Conservation (phyloP, 2,797 vertebrate genomes). For the Rallus crepitans region DNA sequence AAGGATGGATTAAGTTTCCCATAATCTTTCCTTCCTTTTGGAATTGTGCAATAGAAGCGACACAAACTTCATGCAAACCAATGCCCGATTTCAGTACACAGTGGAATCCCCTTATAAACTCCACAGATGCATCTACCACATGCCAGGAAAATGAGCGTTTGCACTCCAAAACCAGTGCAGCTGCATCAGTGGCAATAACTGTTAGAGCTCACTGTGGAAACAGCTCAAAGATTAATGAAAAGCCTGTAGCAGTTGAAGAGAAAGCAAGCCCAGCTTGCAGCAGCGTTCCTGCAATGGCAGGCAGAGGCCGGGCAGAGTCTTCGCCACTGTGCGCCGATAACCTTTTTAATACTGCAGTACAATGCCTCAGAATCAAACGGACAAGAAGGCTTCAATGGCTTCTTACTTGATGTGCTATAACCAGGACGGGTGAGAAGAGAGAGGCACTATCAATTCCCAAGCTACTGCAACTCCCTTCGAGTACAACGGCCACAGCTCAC, state of each 20-base stretch:
- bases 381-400: not conserved
- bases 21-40: not conserved
- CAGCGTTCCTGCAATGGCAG: not conserved
- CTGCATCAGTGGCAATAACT: not conserved
- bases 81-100: not conserved
- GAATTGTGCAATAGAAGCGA: not conserved
- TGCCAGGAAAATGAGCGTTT: constrained; percentile 29
- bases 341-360: not conserved
- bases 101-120: not conserved
- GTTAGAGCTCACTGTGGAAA: not conserved
- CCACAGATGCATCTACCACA: not conserved
- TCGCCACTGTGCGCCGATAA: not conserved
- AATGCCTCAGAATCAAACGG: not conserved
- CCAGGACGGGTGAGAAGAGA: not conserved
- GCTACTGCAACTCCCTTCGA: not conserved
- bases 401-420: not conserved
- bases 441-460: not conserved
- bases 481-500: not conserved
- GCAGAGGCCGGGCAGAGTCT: not conserved
- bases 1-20: constrained; percentile 4
- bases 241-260: not conserved
- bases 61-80: constrained; percentile 24
- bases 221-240: constrained; percentile 1
- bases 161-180: constrained; percentile 9
- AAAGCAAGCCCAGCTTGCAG: not conserved